phyloP scores from a whole-genome alignment of 2,113 vertebrate species.

The Mustelus asterias region DNA sequence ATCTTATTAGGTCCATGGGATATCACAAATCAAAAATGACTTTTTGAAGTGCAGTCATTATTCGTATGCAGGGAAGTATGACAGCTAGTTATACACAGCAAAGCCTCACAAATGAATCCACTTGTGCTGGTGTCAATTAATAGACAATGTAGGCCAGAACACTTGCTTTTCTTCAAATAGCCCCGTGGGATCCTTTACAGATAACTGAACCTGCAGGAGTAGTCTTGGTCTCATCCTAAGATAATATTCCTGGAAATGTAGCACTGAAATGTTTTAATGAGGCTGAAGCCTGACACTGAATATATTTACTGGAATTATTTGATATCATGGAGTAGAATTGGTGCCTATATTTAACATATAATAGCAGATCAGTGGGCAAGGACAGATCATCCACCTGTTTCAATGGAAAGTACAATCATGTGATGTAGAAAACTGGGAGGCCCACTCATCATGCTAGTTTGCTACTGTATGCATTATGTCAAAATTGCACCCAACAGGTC shows the following conservation, averaged over 20 bases:
- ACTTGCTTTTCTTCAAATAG: background rate
- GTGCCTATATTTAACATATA: background rate
- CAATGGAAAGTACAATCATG: background rate
- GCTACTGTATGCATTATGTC: background rate
- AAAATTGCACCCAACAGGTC: background rate
- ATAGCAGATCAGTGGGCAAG: background rate
- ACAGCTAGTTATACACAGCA: background rate
- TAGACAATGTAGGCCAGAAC: background rate
- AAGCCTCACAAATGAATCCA: background rate
- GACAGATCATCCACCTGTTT: background rate
- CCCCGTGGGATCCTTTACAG: background rate
- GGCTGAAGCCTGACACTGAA: background rate
- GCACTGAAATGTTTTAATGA: background rate
- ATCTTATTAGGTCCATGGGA: background rate
- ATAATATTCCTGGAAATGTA: background rate
- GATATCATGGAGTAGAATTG: background rate
- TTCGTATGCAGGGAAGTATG: background rate
- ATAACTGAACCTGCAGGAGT: background rate
- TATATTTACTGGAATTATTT: background rate
- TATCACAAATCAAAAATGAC: background rate
- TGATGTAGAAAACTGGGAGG: background rate
- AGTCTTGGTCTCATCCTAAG: background rate
- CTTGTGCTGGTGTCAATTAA: background rate
- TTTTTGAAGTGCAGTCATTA: background rate
- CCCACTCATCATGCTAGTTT: background rate